Conservation (phyloP, 2,113 vertebrate species). For the Centropus bengalensis region DNA sequence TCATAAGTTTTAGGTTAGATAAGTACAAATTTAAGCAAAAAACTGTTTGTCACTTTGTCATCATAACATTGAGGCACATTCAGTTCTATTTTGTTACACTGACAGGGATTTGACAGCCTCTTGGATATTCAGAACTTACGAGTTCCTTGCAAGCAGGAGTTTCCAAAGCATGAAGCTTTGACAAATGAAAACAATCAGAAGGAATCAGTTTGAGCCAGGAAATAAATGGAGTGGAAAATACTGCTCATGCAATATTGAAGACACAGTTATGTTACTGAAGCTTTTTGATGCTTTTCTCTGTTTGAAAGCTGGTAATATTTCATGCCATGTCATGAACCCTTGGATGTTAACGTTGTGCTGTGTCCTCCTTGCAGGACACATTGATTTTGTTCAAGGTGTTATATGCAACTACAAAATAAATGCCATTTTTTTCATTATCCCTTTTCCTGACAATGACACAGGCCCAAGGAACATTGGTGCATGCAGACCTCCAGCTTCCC, state of each 20-base stretch:
- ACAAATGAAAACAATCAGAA: background rate
- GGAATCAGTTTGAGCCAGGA: background rate
- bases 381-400: background rate
- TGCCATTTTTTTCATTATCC: background rate
- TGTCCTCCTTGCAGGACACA: background rate
- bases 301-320: background rate
- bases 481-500: background rate
- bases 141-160: background rate
- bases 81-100: background rate
- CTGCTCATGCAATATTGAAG: background rate
- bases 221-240: background rate
- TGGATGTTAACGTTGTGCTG: background rate
- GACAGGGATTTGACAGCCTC: background rate
- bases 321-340: background rate
- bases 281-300: background rate
- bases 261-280: background rate
- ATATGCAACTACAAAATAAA: background rate
- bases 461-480: accelerated
- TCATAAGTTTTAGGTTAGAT: background rate
- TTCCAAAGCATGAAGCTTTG: background rate
- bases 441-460: accelerated
- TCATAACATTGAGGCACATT: background rate
- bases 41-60: background rate
- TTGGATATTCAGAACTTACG: background rate
- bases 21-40: background rate